phyloP scores from a whole-genome alignment of 2,888 invertebrate species.

The Aphodius granarius region DNA sequence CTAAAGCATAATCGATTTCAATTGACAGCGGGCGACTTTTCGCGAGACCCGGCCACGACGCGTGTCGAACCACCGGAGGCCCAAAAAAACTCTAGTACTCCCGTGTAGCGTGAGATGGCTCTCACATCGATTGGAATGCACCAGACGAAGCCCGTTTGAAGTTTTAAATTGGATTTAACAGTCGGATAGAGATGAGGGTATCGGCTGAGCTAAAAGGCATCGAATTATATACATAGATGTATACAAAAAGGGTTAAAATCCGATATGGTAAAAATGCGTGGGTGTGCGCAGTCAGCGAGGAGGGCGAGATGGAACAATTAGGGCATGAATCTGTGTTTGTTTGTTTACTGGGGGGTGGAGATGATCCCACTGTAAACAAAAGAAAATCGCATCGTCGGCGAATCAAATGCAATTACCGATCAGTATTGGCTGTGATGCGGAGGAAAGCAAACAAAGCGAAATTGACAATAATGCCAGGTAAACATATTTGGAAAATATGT shows the following conservation, averaged over 20 bases:
- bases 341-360: not conserved
- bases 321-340: not conserved
- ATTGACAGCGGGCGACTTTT: not conserved
- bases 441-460: not conserved
- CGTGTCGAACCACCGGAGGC: not conserved
- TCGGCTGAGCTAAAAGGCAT: conserved; percentile 9
- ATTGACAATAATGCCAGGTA: not conserved
- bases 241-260: not conserved
- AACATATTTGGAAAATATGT: not conserved
- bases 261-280: not conserved
- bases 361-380: not conserved
- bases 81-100: not conserved
- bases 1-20: not conserved
- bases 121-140: not conserved
- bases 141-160: not conserved
- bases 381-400: not conserved
- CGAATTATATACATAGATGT: not conserved
- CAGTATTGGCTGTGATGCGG: not conserved
- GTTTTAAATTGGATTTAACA: conserved; percentile 15
- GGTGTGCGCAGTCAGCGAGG: not conserved
- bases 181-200: conserved; percentile 3
- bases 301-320: not conserved
- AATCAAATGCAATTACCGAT: not conserved
- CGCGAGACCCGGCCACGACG: not conserved
- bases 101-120: not conserved